Evolutionary conservation across 2,888 invertebrate genomes (phyloP), one percentile per base, ranked within the genome.

Genomic region (Plebejus melissa): DNA sequence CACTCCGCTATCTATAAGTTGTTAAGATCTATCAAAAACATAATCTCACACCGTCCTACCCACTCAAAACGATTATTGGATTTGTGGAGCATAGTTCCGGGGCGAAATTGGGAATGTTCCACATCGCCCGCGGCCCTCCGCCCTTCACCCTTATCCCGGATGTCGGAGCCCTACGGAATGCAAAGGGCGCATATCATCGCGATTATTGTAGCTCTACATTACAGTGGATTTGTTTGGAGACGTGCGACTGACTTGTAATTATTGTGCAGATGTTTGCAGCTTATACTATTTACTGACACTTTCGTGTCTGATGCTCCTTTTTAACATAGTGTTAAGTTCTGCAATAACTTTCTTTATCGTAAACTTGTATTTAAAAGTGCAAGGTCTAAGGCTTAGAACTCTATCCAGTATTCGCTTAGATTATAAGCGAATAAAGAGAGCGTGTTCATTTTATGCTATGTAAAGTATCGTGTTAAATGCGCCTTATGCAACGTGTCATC

Each of bases 61-160:
- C 60, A 3, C 1, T 0, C 60, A 60, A 60, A 22, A 60, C 60
- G 74, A 77, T 72, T 71, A 74, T 74, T 76, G 50, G 54, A 76
- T 78, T 77, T 70, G 74, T 77, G 69, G 28, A 77, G 38, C 76
- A 69, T 69, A 74, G 78, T 77, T 78, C 79, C 76, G 76, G 74
- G 50, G 69, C 69, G 58, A 78, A 77, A 79, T 79, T 79, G 78
- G 76, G 78, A 79, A 38, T 38, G 69, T 69, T 36, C 38, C 36
- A 13, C 69, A 36, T 69, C 69, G 16, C 36, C 38, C 11, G 4
- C 69, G 11, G 69, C 9, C 69, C 69, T 28, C 69, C 9, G 69
- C 36, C 36, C 69, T 36, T 6, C 69, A 13, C 69, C 36, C 69
- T 16, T 13, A 9, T 2, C 28, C 60, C 50, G 60, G 22, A 60